Evolutionary conservation across 1,140 invertebrate genomes (phyloP).

Genomic region (Pseudomyrmex cubaensis): DNA sequence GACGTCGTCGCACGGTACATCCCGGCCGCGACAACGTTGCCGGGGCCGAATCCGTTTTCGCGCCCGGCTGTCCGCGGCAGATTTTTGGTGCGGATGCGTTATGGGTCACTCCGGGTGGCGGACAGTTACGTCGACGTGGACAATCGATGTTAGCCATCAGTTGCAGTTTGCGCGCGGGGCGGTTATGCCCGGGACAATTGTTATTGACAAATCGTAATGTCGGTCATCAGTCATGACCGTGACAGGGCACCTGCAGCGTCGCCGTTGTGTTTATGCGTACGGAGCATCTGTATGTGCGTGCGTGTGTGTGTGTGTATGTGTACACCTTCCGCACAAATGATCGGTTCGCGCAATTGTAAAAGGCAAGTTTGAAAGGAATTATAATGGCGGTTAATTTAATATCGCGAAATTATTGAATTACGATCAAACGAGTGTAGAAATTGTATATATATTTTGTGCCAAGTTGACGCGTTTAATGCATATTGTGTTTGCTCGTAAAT

Average conservation of each 20-base stretch:
- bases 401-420: neutral
- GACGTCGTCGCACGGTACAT: conserved; percentile 20
- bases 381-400: too few relatives aligned
- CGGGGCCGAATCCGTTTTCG: conserved; percentile 53
- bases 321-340: neutral
- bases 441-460: neutral
- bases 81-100: conserved; percentile 73
- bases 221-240: conserved; percentile 70
- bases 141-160: conserved; percentile 73
- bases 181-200: conserved; percentile 72
- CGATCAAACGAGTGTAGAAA: neutral
- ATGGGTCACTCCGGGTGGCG: conserved; percentile 65
- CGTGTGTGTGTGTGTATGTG: conserved; percentile 10
- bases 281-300: conserved; percentile 35
- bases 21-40: conserved; percentile 57
- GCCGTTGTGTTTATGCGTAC: conserved; percentile 2
- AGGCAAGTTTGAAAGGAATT: neutral
- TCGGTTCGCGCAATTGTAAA: neutral
- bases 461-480: too few relatives aligned
- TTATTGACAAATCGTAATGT: conserved; percentile 75
- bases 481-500: too few relatives aligned
- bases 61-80: conserved; percentile 66
- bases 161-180: conserved; percentile 70
- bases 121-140: conserved; percentile 72
- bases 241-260: conserved; percentile 61